Evolutionary conservation across 1,140 invertebrate species (phyloP), one percentile per base, ranked within the genome.

Genomic region (Leptinotarsa undecemlineata): DNA sequence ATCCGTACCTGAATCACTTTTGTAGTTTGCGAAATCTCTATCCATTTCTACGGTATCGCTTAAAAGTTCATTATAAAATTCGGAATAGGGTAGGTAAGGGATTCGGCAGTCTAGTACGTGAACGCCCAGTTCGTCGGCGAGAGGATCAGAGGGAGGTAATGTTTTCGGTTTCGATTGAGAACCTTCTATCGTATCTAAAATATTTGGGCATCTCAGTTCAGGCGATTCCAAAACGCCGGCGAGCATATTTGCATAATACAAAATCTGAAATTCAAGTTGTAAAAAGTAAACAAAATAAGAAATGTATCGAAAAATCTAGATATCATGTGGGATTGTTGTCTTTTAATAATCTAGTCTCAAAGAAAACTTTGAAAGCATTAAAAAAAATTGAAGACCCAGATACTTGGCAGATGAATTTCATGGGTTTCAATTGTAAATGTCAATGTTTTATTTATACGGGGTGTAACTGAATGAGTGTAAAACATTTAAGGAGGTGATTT

Each of bases 21-120:
- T 94, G 82, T 95, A 97, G 83, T 95, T 94, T 8, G 94, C 92
- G 87, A 96, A 97, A 86, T 98, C 96, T 82, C 93, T 92, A 84
- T 97, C 94, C 92, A 97, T 96, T 85, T 97, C 95, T 70, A 98
- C 92, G 69, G 91, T 90, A 84, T 98, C 96, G 85, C 95, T 97
- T 2, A 98, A 86, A 3, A 94, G 92, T 84, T 98, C 96, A 83
- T 98, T 98, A 83, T 97, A 96, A 86, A 98, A 98, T 77, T 97
- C 95, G 64, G 92, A 90, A 82, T 95, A 95, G 23, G 93, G 90
- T 84, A 98, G 90, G 77, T 92, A 89, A 47, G 96, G 95, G 80
- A 90, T 90, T 57, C 95, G 89, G 81, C 93, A 92, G 82, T 98
- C 94, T 74, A 97, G 84, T 17, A 92, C 89, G 77, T 91, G 90